A percentile compares a stretch with the other conserved stretches of the same genome.
Evolutionary conservation across 1,140 invertebrate genomes (phyloP).

Genomic region (Ooceraea biroi): DNA sequence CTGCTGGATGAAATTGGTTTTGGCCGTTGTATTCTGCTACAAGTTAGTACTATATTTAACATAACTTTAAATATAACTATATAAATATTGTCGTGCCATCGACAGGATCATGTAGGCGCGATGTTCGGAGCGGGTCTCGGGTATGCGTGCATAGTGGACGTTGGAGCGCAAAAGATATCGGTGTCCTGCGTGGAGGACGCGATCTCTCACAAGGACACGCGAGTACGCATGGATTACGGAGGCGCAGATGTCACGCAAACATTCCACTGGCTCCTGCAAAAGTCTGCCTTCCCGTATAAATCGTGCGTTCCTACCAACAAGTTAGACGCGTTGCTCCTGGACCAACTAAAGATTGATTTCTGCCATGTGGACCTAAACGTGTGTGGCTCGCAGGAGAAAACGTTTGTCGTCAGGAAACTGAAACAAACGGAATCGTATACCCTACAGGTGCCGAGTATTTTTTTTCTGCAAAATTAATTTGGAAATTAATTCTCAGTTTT

Average conservation of each 20-base stretch:
- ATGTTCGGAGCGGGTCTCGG: conserved; percentile 97
- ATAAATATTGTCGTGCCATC: conserved; percentile 61
- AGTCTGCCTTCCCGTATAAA: conserved; percentile 95
- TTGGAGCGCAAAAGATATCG: conserved; percentile 98
- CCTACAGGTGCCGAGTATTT: conserved; percentile 83
- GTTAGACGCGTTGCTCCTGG: conserved; percentile 91
- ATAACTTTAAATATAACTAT: conserved; percentile 3
- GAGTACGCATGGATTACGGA: conserved; percentile 95
- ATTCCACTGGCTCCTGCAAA: conserved; percentile 94
- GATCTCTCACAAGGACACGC: conserved; percentile 95
- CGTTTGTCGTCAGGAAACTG: conserved; percentile 92
- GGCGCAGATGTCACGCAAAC: conserved; percentile 95
- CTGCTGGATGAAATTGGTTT: conserved; percentile 95
- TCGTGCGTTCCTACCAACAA: conserved; percentile 90
- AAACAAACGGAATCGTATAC: conserved; percentile 92
- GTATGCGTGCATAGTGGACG: conserved; percentile 97
- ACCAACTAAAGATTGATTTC: conserved; percentile 95
- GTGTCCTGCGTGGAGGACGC: conserved; percentile 98
- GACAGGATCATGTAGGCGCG: conserved; percentile 95
- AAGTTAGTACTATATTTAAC: conserved; percentile 90
- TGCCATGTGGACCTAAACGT: conserved; percentile 97
- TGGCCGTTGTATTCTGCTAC: conserved; percentile 94
- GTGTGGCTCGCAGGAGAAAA: conserved; percentile 93
- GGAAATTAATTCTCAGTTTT: conserved; percentile 12
- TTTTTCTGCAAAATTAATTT: not conserved